Evolutionary conservation across 2,797 vertebrate genomes (phyloP).

Genomic region (Aeoliscus strigatus): DNA sequence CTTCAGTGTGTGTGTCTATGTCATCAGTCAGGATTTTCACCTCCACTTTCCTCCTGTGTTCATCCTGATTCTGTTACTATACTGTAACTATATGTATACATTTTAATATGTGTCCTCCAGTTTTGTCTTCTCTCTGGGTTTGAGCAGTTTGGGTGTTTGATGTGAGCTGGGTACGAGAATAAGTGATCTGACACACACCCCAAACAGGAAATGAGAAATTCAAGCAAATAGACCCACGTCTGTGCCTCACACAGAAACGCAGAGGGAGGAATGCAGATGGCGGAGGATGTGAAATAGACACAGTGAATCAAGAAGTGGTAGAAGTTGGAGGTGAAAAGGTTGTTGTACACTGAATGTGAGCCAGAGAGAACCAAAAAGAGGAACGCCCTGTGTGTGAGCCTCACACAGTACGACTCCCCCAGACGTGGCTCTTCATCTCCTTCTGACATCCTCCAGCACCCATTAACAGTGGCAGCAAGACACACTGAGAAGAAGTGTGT

Average conservation of each 20-base stretch:
- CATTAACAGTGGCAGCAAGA: no score
- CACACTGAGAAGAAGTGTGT: no score
- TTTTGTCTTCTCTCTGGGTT: conserved; percentile 29
- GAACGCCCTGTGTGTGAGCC: conserved; percentile 25
- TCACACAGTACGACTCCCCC: conserved; percentile 45
- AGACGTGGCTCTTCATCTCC: conserved; percentile 16
- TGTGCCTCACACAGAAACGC: conserved; percentile 31
- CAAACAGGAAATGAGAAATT: conserved; percentile 80
- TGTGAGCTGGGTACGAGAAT: conserved; percentile 71
- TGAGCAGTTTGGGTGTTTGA: conserved; percentile 56
- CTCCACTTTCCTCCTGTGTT: conserved; percentile 10
- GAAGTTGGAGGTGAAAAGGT: conserved; percentile 30
- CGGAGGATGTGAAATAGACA: conserved; percentile 47
- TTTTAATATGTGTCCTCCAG: conserved; percentile 15
- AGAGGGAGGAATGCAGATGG: conserved; percentile 28
- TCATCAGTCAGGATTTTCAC: conserved; percentile 21
- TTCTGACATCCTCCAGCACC: conserved; percentile 17
- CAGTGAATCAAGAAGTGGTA: conserved; percentile 28
- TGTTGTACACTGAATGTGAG: conserved; percentile 10
- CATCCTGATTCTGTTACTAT: conserved; percentile 7
- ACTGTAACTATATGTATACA: no score
- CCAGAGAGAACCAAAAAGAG: conserved; percentile 7
- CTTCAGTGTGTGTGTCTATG: conserved; percentile 21
- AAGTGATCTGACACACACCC: conserved; percentile 73
- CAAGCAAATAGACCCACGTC: conserved; percentile 54